Conservation (phyloP, 2,797 vertebrate species). For the Anableps anableps region DNA sequence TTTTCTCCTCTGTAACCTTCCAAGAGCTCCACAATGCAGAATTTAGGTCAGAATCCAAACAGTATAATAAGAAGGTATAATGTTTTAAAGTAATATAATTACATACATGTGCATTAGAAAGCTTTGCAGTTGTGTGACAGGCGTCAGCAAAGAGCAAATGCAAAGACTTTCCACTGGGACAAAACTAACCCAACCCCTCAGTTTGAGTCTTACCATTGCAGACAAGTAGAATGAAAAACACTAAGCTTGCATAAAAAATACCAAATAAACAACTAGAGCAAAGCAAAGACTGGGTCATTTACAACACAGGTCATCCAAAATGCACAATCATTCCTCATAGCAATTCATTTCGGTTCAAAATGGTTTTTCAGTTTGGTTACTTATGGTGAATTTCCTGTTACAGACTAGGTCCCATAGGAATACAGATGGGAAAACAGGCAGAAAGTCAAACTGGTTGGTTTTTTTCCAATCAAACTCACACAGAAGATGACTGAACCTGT, state of each 20-base stretch:
- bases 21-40: constrained; percentile 44
- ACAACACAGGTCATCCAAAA: constrained; percentile 32
- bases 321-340: constrained; percentile 22
- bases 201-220: constrained; percentile 69
- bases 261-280: background rate
- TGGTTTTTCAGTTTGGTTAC: constrained; percentile 35
- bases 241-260: constrained; percentile 25
- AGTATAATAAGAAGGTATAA: constrained; percentile 18
- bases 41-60: constrained; percentile 19
- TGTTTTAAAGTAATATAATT: background rate
- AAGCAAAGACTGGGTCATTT: background rate
- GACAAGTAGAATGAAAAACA: constrained; percentile 27
- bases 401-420: constrained; percentile 27
- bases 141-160: constrained; percentile 2
- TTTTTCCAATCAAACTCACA: constrained; percentile 17
- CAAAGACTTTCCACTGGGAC: constrained; percentile 48
- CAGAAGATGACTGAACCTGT: background rate
- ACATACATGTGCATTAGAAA: background rate
- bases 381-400: constrained; percentile 31
- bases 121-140: constrained; percentile 7
- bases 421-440: constrained; percentile 54
- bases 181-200: constrained; percentile 35
- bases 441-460: constrained; percentile 6
- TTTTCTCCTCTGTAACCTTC: constrained; percentile 48
- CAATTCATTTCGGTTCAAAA: constrained; percentile 27